Percentiles rank a stretch among this genome's conserved stretches.
Evolutionary conservation across 2,888 invertebrate genomes (phyloP).

Genomic region (Sepiola atlantica): DNA sequence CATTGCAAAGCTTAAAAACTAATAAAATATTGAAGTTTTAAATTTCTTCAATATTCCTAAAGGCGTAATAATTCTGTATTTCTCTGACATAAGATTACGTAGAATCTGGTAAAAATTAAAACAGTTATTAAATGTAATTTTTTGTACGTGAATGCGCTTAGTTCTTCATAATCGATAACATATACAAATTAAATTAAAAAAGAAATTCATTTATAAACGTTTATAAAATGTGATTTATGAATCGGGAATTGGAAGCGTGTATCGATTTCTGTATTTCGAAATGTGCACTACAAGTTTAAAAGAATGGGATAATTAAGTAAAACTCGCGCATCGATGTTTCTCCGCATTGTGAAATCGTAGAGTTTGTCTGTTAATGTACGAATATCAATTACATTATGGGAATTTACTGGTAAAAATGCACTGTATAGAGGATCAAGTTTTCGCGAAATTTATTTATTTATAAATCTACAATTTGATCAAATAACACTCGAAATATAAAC

Average conservation of each 20-base stretch:
- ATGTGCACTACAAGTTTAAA: background rate
- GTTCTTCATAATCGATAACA: too few species aligned
- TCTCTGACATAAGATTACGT: too few species aligned
- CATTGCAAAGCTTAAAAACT: too few species aligned
- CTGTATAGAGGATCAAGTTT: background rate
- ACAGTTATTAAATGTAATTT: too few species aligned
- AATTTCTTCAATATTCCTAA: too few species aligned
- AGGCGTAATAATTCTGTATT: too few species aligned
- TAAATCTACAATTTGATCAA: background rate
- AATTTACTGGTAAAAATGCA: background rate
- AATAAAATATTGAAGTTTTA: too few species aligned
- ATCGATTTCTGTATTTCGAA: constrained; percentile 32
- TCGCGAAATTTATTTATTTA: background rate
- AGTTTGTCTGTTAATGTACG: background rate
- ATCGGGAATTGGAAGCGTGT: background rate
- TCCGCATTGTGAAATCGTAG: background rate
- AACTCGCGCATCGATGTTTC: background rate
- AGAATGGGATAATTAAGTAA: background rate
- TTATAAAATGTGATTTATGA: background rate
- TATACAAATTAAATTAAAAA: too few species aligned
- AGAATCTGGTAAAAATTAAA: too few species aligned
- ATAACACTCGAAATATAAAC: background rate
- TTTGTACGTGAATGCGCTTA: too few species aligned
- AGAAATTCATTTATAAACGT: too few species aligned
- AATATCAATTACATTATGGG: background rate